A percentile compares a stretch with the other conserved stretches of the same genome.
Conservation (phyloP, 2,113 vertebrate genomes). For the Turnix velox region DNA sequence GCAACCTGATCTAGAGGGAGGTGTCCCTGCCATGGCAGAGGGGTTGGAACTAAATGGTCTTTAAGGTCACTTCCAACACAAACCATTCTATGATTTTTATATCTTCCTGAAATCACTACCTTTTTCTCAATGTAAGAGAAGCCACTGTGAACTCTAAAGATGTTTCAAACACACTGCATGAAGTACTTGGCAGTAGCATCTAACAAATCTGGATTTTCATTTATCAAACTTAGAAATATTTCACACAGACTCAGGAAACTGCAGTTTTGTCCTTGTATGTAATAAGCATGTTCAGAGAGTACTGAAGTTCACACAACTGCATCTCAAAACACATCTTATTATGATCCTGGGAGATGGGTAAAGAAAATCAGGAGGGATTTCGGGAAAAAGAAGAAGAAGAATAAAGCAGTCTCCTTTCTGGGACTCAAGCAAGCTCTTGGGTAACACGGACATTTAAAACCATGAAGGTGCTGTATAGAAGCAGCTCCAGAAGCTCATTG, state of each 20-base stretch:
- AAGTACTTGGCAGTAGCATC: background rate
- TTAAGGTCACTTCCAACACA: too few relatives aligned
- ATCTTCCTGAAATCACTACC: background rate
- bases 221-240: background rate
- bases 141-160: background rate
- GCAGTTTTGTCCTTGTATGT: background rate
- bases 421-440: background rate
- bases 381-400: background rate
- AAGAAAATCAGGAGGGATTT: background rate
- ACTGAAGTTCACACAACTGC: background rate
- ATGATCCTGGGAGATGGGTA: background rate
- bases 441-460: background rate
- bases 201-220: background rate
- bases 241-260: background rate
- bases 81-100: too few relatives aligned
- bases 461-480: background rate
- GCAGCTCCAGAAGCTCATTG: rapidly evolving
- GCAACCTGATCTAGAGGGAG: too few relatives aligned
- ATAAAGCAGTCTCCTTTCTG: background rate
- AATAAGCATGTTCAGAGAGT: background rate
- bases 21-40: too few relatives aligned
- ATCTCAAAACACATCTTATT: background rate
- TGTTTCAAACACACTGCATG: background rate
- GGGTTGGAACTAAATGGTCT: too few relatives aligned
- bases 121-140: background rate